Evolutionary conservation across 2,888 invertebrate species (phyloP).

Genomic region (Malthinus seriepunctatus): DNA sequence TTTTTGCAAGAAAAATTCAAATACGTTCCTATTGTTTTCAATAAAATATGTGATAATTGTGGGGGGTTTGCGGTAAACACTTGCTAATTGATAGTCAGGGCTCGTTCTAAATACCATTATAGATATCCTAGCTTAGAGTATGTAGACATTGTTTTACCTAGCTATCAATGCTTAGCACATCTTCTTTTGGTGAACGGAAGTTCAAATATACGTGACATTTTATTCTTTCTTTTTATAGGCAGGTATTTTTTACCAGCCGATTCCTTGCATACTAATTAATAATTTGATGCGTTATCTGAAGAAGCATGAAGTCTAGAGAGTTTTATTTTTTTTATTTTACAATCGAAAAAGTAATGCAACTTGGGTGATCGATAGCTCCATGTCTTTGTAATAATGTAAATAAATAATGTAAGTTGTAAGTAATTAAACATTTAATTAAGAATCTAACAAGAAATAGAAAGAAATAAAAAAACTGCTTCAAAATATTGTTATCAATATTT

Average conservation of each 20-base stretch:
- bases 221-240: conserved; percentile 47
- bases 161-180: conserved; percentile 53
- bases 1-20: background rate
- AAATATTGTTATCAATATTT: too few relatives aligned
- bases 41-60: conserved; percentile 9
- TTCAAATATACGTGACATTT: conserved; percentile 49
- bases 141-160: conserved; percentile 42
- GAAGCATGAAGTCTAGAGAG: background rate
- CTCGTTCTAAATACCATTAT: conserved; percentile 15
- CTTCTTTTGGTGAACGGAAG: conserved; percentile 52
- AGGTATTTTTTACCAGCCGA: conserved; percentile 43
- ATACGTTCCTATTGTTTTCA: conserved; percentile 8
- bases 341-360: too few relatives aligned
- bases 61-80: conserved; percentile 27
- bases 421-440: too few relatives aligned
- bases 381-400: too few relatives aligned
- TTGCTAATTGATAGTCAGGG: conserved; percentile 33
- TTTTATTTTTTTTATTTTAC: too few relatives aligned
- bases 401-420: too few relatives aligned
- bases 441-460: too few relatives aligned
- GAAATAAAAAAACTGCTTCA: too few relatives aligned
- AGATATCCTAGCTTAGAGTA: conserved; percentile 24
- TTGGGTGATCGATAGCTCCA: too few relatives aligned
- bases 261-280: conserved; percentile 49
- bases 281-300: background rate